Evolutionary conservation across 2,797 vertebrate species (phyloP).

Genomic region (Rhadinocentrus ornatus): DNA sequence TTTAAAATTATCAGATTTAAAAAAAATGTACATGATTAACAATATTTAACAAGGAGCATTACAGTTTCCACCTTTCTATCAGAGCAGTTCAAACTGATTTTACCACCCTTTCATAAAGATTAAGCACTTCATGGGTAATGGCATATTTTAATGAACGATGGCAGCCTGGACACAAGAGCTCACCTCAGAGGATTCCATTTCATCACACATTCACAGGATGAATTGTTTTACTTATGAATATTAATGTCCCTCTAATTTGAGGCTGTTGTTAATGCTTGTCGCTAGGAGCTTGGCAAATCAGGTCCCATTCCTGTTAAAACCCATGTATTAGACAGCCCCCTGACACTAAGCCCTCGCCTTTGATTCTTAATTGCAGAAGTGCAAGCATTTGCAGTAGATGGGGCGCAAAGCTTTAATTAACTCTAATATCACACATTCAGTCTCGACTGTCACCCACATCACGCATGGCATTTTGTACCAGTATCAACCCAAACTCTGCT

Average conservation of each 20-base stretch:
- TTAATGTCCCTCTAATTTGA: conserved; percentile 89
- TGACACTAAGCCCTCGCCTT: conserved; percentile 89
- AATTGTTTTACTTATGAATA: conserved; percentile 91
- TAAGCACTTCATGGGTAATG: conserved; percentile 86
- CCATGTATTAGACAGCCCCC: conserved; percentile 86
- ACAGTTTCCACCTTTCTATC: conserved; percentile 70
- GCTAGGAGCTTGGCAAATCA: conserved; percentile 88
- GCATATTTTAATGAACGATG: conserved; percentile 86
- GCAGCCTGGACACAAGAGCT: conserved; percentile 80
- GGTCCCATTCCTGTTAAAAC: conserved; percentile 87
- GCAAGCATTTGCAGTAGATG: conserved; percentile 86
- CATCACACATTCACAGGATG: conserved; percentile 84
- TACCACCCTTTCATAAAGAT: conserved; percentile 81
- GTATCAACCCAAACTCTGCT: conserved; percentile 77
- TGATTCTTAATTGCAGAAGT: conserved; percentile 91
- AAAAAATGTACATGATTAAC: conserved; percentile 37
- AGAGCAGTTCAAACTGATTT: conserved; percentile 70
- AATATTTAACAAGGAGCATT: conserved; percentile 51
- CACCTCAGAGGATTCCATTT: conserved; percentile 87
- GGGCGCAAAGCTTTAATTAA: conserved; percentile 91
- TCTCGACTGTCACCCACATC: conserved; percentile 86
- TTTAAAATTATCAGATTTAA: not conserved
- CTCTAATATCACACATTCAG: conserved; percentile 89
- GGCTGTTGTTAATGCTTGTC: conserved; percentile 89
- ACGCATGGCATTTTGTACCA: conserved; percentile 81